A percentile compares a stretch with the other conserved stretches of the same genome.
These are phyloP conservation scores for Melinaea menophilus DNA, from an alignment of 2,888 invertebrate genomes.

Conservation along the genomic window DNA sequence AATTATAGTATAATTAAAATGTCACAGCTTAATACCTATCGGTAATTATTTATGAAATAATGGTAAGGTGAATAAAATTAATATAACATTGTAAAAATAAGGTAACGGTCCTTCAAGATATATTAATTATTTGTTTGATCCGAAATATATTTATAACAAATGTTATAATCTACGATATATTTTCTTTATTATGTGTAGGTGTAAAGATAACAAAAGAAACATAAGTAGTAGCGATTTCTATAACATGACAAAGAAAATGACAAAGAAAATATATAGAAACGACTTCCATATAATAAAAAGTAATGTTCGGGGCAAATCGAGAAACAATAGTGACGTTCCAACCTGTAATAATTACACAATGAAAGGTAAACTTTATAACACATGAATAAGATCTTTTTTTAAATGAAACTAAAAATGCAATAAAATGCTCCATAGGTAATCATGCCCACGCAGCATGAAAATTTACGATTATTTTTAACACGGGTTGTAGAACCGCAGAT, in stretches of 20 bases:
- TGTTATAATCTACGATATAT: constrained; percentile 5
- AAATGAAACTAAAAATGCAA: constrained; percentile 5
- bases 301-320: constrained; percentile 58
- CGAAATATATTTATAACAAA: not conserved
- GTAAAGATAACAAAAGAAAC: constrained; percentile 21
- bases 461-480: constrained; percentile 45
- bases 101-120: not conserved
- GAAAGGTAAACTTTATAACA: constrained; percentile 19
- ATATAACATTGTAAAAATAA: not conserved
- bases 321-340: constrained; percentile 57
- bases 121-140: no score
- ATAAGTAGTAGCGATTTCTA: constrained; percentile 43
- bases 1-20: constrained; percentile 10
- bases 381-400: constrained; percentile 10
- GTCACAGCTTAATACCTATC: not conserved
- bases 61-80: not conserved
- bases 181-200: constrained; percentile 7
- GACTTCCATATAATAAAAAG: constrained; percentile 58
- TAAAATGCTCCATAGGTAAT: constrained; percentile 33
- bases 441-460: constrained; percentile 40
- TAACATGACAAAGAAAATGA: constrained; percentile 42
- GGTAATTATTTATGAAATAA: not conserved
- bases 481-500: constrained; percentile 17
- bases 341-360: constrained; percentile 35
- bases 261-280: constrained; percentile 55